Conservation (phyloP, 92 coral and sea anemone genomes). For the Scolanthus callimorphus region DNA sequence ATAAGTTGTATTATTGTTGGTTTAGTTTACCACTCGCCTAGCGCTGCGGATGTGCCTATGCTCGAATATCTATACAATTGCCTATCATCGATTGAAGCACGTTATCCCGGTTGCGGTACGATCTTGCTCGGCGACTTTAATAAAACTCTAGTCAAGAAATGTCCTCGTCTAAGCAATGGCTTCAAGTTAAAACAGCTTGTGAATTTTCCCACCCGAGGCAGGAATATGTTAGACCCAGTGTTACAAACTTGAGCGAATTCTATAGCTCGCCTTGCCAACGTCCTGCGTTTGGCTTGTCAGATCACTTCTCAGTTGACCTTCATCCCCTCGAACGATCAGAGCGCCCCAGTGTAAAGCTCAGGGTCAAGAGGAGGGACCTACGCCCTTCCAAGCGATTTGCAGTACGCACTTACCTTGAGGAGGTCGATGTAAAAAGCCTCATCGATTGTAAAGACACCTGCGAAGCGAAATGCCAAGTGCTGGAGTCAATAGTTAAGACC, state of each 20-base stretch:
- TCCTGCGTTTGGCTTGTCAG: slow-evolving; percentile 16
- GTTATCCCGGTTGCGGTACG: slow-evolving; percentile 20
- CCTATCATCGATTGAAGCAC: slow-evolving; percentile 17
- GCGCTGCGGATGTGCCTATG: background rate
- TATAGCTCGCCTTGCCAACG: background rate
- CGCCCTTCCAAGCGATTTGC: too few relatives aligned
- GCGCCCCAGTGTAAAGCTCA: too few relatives aligned
- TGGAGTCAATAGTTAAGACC: too few relatives aligned
- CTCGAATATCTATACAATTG: slow-evolving; percentile 10
- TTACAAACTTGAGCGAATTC: slow-evolving; percentile 4
- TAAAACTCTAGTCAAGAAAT: slow-evolving; percentile 7
- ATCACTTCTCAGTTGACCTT: slow-evolving; percentile 8
- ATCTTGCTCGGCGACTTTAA: slow-evolving; percentile 35
- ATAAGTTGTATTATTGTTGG: slow-evolving; percentile 16
- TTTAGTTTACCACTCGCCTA: slow-evolving; percentile 46
- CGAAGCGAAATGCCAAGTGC: too few relatives aligned
- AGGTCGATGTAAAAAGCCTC: too few relatives aligned
- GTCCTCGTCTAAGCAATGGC: slow-evolving; percentile 1
- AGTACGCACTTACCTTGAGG: too few relatives aligned
- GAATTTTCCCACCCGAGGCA: slow-evolving; percentile 8
- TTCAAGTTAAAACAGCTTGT: slow-evolving; percentile 29
- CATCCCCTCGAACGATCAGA: too few relatives aligned
- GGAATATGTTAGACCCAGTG: background rate
- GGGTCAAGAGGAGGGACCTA: too few relatives aligned
- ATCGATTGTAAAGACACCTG: too few relatives aligned